Evolutionary conservation across 2,113 vertebrate genomes (phyloP).

Genomic region (Corythoichthys haematopterus): DNA sequence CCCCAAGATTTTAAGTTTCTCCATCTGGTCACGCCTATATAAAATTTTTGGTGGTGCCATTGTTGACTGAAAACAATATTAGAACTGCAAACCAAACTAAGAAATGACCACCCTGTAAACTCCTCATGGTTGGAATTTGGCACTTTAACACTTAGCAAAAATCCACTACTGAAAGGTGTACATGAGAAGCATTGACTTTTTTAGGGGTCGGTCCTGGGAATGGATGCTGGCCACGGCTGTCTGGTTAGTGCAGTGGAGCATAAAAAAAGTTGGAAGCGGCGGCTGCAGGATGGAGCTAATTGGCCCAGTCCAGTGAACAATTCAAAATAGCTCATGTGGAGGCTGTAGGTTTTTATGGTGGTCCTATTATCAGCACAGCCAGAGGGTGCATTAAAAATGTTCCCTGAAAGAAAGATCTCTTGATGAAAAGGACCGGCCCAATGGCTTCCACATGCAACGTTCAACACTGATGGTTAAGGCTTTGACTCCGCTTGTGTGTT

Average conservation of each 20-base stretch:
- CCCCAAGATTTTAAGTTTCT: too few relatives aligned
- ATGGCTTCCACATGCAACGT: conserved; percentile 16
- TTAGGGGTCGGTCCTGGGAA: neutral
- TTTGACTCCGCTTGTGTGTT: conserved; percentile 8
- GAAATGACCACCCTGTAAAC: too few relatives aligned
- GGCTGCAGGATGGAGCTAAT: conserved; percentile 50
- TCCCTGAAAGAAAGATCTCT: conserved; percentile 7
- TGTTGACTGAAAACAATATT: too few relatives aligned
- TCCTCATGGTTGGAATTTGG: too few relatives aligned
- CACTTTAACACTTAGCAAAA: neutral
- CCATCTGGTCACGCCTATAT: too few relatives aligned
- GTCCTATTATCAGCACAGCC: conserved; percentile 39
- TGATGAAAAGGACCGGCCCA: conserved; percentile 5
- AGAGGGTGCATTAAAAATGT: conserved; percentile 41
- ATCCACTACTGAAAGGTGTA: neutral
- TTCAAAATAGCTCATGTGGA: conserved; percentile 45
- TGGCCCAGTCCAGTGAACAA: conserved; percentile 42
- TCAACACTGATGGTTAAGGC: conserved; percentile 6
- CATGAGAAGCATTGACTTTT: neutral
- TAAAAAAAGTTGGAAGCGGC: conserved; percentile 26
- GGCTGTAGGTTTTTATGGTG: conserved; percentile 40
- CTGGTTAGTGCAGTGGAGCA: conserved; percentile 25
- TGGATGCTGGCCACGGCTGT: neutral
- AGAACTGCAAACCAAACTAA: too few relatives aligned
- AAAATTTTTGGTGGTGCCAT: too few relatives aligned